A percentile compares a stretch with the other conserved stretches of the same genome.
Conservation (phyloP, 2,888 invertebrate species). For the Lasioglossum lativentre region DNA sequence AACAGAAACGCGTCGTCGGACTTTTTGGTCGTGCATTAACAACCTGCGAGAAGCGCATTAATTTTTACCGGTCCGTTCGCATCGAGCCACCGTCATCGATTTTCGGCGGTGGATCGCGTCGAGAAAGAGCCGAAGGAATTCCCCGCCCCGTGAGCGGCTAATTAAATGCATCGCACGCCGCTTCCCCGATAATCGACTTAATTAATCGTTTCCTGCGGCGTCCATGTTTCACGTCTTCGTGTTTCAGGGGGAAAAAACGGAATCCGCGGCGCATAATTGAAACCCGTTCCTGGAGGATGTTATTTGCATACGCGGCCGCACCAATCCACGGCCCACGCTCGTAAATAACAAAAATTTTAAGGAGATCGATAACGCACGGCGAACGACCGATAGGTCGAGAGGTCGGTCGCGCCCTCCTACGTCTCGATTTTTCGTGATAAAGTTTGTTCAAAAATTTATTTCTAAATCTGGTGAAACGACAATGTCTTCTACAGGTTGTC, state of each 20-base stretch:
- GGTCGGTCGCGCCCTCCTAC: slow-evolving; percentile 3
- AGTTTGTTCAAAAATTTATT: too few relatives aligned
- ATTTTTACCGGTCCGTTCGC: not conserved
- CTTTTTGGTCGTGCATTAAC: not conserved
- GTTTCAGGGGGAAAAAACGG: slow-evolving; percentile 29
- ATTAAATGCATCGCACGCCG: slow-evolving; percentile 45
- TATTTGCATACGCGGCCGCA: slow-evolving; percentile 45
- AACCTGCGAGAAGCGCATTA: not conserved
- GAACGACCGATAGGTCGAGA: slow-evolving; percentile 10
- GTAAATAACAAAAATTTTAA: slow-evolving; percentile 39
- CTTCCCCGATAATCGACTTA: slow-evolving; percentile 46
- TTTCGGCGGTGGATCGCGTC: not conserved
- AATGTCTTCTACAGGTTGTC: too few relatives aligned
- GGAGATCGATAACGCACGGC: slow-evolving; percentile 19
- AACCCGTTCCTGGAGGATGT: slow-evolving; percentile 36
- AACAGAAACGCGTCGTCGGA: not conserved
- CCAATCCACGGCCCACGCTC: not conserved
- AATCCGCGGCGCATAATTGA: slow-evolving; percentile 40
- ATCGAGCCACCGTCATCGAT: slow-evolving; percentile 13
- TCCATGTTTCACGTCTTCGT: slow-evolving; percentile 23
- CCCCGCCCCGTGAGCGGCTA: slow-evolving; percentile 19
- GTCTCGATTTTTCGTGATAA: slow-evolving; percentile 1
- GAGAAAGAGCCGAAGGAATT: slow-evolving; percentile 21
- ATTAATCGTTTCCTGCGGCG: slow-evolving; percentile 50
- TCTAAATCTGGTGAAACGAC: too few relatives aligned